These are phyloP conservation scores for Sphenopsis melanotis DNA, from an alignment of 2,797 vertebrate species.

Conservation along the genomic window DNA sequence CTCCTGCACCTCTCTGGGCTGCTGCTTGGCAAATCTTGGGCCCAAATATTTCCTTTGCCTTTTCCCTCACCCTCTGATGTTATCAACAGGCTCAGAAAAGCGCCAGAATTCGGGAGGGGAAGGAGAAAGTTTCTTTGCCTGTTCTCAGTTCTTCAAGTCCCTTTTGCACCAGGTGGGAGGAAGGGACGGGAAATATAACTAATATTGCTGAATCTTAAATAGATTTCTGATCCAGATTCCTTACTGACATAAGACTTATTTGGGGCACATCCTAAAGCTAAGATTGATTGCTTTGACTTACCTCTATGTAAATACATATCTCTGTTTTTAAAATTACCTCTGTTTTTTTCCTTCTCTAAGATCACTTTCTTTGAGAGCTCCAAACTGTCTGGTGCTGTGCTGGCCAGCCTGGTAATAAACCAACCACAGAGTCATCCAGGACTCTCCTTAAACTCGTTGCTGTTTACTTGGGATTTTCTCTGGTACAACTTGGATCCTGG, in stretches of 20 bases:
- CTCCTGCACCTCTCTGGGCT: background rate
- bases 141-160: background rate
- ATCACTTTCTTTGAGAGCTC: background rate
- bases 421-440: fast-evolving
- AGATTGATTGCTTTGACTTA: background rate
- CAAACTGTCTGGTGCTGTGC: background rate
- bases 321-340: background rate
- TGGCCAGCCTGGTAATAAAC: background rate
- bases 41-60: background rate
- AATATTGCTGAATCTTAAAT: background rate
- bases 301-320: background rate
- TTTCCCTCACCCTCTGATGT: background rate
- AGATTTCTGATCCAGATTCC: background rate
- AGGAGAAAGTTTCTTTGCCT: background rate
- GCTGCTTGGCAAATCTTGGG: background rate
- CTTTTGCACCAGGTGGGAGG: background rate
- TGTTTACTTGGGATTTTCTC: background rate
- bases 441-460: background rate
- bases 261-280: background rate
- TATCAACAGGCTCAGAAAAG: background rate
- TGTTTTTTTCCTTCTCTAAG: background rate
- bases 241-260: background rate
- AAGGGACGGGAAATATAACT: background rate
- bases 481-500: background rate
- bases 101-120: background rate